phyloP scores from a whole-genome alignment of 2,113 vertebrate genomes.

The Calyptomena viridis region DNA sequence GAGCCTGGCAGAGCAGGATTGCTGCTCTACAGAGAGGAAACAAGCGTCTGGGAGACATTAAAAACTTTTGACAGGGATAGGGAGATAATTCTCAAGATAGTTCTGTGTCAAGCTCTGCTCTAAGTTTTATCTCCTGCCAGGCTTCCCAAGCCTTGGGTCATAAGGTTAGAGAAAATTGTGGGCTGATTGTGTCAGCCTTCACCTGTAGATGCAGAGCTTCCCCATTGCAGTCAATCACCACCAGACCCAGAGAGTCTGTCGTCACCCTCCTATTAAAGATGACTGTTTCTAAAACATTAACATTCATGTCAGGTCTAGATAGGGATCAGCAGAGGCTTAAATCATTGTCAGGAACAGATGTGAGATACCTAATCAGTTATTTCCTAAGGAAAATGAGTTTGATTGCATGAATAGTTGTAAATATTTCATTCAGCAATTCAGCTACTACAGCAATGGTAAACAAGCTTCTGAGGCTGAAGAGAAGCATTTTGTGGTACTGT shows the following conservation, averaged over 20 bases:
- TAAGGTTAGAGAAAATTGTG: neutral
- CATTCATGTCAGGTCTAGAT: slow-evolving; percentile 41
- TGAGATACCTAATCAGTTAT: slow-evolving; percentile 64
- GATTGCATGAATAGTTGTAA: slow-evolving; percentile 64
- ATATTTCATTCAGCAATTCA: slow-evolving; percentile 54
- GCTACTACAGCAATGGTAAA: slow-evolving; percentile 25
- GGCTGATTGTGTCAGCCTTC: neutral
- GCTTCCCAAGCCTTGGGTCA: neutral
- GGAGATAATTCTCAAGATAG: slow-evolving; percentile 14
- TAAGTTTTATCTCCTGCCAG: neutral
- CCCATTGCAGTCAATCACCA: neutral
- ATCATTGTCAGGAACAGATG: slow-evolving; percentile 52
- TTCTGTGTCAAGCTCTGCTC: neutral
- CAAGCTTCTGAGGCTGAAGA: slow-evolving; percentile 14
- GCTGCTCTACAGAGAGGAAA: neutral
- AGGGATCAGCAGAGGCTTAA: slow-evolving; percentile 42
- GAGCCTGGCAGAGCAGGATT: neutral
- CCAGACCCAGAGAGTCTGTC: neutral
- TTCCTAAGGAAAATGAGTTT: slow-evolving; percentile 61
- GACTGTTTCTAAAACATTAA: slow-evolving; percentile 6
- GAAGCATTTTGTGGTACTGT: neutral
- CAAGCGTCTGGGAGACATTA: neutral
- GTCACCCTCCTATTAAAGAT: neutral
- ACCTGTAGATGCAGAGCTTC: neutral
- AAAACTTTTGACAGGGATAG: neutral